Conservation (phyloP, 2,113 vertebrate species). For the Hipposideros armiger region DNA sequence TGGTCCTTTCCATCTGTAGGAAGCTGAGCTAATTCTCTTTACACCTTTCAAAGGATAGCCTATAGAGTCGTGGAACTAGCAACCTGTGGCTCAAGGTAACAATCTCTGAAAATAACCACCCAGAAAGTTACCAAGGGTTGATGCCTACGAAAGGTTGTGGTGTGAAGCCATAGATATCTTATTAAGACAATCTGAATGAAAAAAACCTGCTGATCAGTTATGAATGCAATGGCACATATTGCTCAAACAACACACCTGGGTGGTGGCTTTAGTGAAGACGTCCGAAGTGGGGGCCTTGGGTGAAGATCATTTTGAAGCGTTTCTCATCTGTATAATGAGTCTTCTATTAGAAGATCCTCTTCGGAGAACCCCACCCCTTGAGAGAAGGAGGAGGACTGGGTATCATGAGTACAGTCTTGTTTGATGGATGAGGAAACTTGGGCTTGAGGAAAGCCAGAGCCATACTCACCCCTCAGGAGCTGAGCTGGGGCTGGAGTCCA, state of each 20-base stretch:
- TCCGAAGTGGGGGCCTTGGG: neutral
- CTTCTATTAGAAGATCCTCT: neutral
- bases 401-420: neutral
- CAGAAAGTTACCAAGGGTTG: neutral
- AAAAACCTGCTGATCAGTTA: neutral
- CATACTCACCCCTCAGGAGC: neutral
- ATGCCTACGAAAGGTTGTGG: neutral
- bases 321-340: neutral
- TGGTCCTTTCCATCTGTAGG: conserved; percentile 6
- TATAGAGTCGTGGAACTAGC: neutral
- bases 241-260: neutral
- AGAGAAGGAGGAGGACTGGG: neutral
- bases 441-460: too few relatives aligned
- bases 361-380: neutral
- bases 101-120: neutral
- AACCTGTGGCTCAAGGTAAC: neutral
- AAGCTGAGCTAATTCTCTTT: conserved; percentile 37
- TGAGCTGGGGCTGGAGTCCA: neutral
- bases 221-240: neutral
- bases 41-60: neutral
- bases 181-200: neutral
- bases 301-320: neutral
- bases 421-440: neutral
- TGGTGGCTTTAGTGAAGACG: neutral
- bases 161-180: neutral